Base-by-base conservation (phyloP, 2,888 invertebrate species). In the Ganaspis brasiliensis region DNA sequence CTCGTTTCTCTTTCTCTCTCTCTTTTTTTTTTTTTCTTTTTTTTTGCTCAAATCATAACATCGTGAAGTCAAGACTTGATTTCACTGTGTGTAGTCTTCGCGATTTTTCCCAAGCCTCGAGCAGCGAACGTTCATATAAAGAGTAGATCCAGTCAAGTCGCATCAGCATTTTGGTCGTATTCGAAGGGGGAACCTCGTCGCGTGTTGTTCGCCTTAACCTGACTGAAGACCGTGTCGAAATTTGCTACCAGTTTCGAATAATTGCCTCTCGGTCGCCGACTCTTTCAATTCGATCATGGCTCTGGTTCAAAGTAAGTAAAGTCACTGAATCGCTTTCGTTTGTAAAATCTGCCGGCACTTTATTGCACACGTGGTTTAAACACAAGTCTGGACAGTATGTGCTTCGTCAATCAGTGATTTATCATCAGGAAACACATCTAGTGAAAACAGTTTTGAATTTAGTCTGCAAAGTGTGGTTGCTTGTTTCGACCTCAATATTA, bases 161-260 rank as follows among this genome's bases (percentile, higher is more conserved):
- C 67, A 45, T 67, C 67, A 67, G 67, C 67, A 67, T 67, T 67
- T 67, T 67, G 67, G 24, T 67, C 67, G 67, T 67, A 67, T 45
- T 67, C 67, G 67, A 67, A 67, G n/a, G 21, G 26, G n/a, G 67
- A 45, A 67, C 24, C 67, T 67, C 67, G 40, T 67, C 67, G 67
- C 45, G 67, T 40, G 40, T 63, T 63, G 67, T 67, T 67, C 24
- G 24, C 26, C 45, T 67, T 37, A 67, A 67, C 24, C 45, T 67
- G 14, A 67, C 14, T 24, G 45, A 67, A 26, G 24, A 45, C 24
- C 5, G 67, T 67, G 67, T 67, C 24, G 45, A 67, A 67, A 67
- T 67, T 67, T 4, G 24, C 40, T 45, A 45, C 24, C 45, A 67
- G 67, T 21, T 21, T 67, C 63, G 59, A 59, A 59, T 59, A 59